A percentile compares a stretch with the other conserved stretches of the same genome.
phyloP scores from a whole-genome alignment of 2,888 invertebrate genomes.

The Dryococelus australis region DNA sequence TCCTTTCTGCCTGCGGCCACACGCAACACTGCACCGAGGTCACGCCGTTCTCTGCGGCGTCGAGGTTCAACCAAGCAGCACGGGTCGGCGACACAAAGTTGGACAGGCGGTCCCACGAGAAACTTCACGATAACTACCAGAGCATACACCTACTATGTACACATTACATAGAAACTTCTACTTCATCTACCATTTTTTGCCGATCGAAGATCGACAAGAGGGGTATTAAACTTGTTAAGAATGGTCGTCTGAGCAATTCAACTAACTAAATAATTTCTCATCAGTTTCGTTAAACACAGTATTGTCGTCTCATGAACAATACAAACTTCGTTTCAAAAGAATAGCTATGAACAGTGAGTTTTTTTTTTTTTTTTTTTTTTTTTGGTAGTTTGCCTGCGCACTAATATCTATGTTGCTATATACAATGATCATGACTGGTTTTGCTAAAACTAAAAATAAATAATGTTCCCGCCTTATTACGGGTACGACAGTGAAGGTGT shows the following conservation, averaged over 20 bases:
- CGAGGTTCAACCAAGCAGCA: background rate
- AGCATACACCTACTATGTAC: background rate
- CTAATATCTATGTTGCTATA: background rate
- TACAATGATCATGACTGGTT: background rate
- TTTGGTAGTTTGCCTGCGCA: background rate
- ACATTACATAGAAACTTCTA: background rate
- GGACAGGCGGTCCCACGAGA: background rate
- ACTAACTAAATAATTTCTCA: background rate
- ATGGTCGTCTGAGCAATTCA: background rate
- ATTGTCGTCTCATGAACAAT: background rate
- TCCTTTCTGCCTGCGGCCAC: no score
- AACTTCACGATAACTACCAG: background rate
- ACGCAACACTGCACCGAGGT: no score
- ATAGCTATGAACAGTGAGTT: background rate
- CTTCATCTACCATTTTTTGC: background rate
- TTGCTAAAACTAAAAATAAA: background rate
- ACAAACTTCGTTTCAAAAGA: background rate
- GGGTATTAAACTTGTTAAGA: background rate
- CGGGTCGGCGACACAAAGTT: background rate
- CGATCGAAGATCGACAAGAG: background rate
- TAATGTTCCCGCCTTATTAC: no score
- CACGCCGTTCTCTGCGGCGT: background rate
- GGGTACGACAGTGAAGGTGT: no score
- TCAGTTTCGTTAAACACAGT: background rate
- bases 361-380: no score